A percentile compares a stretch with the other conserved stretches of the same genome.
Evolutionary conservation across 2,888 invertebrate species (phyloP).

Genomic region (Idaea biselata): DNA sequence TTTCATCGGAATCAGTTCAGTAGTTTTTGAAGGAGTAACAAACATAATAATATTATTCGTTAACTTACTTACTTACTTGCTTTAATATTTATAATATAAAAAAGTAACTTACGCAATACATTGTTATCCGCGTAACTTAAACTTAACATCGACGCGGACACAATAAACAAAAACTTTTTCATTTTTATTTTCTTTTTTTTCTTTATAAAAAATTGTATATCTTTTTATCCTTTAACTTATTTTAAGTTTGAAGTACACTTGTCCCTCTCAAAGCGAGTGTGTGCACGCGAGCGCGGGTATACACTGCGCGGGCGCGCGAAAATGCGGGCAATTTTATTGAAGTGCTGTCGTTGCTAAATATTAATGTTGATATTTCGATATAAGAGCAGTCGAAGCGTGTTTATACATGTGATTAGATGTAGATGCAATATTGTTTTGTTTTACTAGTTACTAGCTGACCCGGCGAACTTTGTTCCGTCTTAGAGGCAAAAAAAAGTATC

Average conservation of each 20-base stretch:
- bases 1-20: too few species aligned
- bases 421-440: slow-evolving; percentile 17
- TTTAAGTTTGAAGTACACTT: not conserved
- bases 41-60: too few species aligned
- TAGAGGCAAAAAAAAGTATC: too few species aligned
- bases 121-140: slow-evolving; percentile 32
- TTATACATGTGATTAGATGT: slow-evolving; percentile 10
- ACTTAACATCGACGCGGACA: slow-evolving; percentile 33
- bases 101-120: slow-evolving; percentile 7
- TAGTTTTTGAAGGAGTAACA: too few species aligned
- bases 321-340: not conserved
- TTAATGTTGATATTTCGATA: not conserved
- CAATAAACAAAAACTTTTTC: slow-evolving; percentile 35
- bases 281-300: not conserved
- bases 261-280: not conserved
- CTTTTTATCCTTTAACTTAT: not conserved
- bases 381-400: not conserved
- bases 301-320: not conserved
- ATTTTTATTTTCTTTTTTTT: slow-evolving; percentile 26
- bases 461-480: too few species aligned
- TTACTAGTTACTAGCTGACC: not conserved
- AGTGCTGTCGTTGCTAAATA: not conserved
- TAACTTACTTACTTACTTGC: too few species aligned
- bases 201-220: not conserved
- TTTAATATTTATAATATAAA: not conserved